Percentiles rank a stretch among this genome's conserved stretches.
phyloP scores from a whole-genome alignment of 2,888 invertebrate species.

The Mechanitis messenoides region DNA sequence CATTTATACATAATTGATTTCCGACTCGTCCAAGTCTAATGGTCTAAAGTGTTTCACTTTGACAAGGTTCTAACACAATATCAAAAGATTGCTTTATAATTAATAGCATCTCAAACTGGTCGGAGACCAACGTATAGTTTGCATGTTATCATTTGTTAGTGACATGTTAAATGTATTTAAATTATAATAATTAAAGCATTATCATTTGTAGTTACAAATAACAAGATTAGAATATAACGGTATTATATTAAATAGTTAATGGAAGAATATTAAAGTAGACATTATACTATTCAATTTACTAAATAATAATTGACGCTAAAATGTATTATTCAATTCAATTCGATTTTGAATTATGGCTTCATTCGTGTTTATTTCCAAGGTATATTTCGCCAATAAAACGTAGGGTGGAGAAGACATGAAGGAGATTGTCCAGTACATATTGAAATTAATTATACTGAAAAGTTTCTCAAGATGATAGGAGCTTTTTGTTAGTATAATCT shows the following conservation, averaged over 20 bases:
- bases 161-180: slow-evolving; percentile 27
- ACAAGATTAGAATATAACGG: background rate
- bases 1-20: slow-evolving; percentile 20
- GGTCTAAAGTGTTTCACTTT: slow-evolving; percentile 15
- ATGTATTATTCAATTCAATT: no score
- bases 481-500: no score
- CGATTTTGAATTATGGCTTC: no score
- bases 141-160: slow-evolving; percentile 36
- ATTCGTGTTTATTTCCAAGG: no score
- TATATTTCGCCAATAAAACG: no score
- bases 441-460: no score
- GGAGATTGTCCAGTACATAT: no score
- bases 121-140: slow-evolving; percentile 29
- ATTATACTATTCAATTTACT: background rate
- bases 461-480: no score
- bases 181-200: slow-evolving; percentile 29
- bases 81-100: slow-evolving; percentile 32
- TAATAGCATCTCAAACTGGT: slow-evolving; percentile 33
- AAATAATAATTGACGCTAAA: no score
- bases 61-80: slow-evolving; percentile 30
- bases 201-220: slow-evolving; percentile 9
- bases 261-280: background rate
- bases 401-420: no score
- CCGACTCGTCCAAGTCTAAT: slow-evolving; percentile 1
- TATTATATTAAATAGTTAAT: no score